Percentiles rank a stretch among this genome's conserved stretches.
phyloP scores from a whole-genome alignment of 1,140 invertebrate genomes.

The Stegodyphus dumicola region DNA sequence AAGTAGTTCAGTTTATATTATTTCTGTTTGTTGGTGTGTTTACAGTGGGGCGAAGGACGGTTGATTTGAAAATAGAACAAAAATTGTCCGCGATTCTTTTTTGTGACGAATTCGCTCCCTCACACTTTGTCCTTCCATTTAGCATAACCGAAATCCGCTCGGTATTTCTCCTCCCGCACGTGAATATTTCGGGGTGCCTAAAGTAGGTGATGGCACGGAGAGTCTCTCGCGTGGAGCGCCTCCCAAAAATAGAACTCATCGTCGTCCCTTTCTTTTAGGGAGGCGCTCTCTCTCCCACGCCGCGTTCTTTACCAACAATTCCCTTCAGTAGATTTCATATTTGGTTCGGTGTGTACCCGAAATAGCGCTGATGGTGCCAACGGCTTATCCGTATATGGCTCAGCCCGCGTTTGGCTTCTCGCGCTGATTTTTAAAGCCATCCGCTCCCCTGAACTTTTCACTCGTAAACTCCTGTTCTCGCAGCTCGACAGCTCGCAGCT shows the following conservation, averaged over 20 bases:
- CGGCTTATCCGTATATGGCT: slow-evolving; percentile 53
- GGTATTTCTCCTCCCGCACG: slow-evolving; percentile 25
- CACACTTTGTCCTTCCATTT: neutral
- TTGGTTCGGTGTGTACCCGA: slow-evolving; percentile 34
- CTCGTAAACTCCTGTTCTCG: slow-evolving; percentile 16
- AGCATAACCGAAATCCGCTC: slow-evolving; percentile 1
- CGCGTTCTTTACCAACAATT: slow-evolving; percentile 2
- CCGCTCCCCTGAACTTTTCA: neutral
- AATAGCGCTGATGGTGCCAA: slow-evolving; percentile 40
- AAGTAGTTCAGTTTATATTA: too few relatives aligned
- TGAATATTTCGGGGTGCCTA: slow-evolving; percentile 31
- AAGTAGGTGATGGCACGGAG: slow-evolving; percentile 43
- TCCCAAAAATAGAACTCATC: slow-evolving; percentile 32
- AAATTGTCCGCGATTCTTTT: neutral
- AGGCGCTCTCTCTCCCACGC: slow-evolving; percentile 32
- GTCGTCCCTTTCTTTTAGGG: slow-evolving; percentile 7
- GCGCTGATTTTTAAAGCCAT: slow-evolving; percentile 35
- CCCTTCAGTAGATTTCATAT: slow-evolving; percentile 50
- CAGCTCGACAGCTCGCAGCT: slow-evolving; percentile 30
- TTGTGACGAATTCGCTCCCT: neutral
- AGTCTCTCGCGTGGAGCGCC: neutral
- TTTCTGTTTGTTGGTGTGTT: too few relatives aligned
- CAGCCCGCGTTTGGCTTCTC: neutral
- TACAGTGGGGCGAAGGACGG: neutral
- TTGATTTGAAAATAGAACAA: slow-evolving; percentile 20